These are phyloP conservation scores for Pediacus dermestoides DNA, from an alignment of 2,888 invertebrate genomes.

Conservation along the genomic window DNA sequence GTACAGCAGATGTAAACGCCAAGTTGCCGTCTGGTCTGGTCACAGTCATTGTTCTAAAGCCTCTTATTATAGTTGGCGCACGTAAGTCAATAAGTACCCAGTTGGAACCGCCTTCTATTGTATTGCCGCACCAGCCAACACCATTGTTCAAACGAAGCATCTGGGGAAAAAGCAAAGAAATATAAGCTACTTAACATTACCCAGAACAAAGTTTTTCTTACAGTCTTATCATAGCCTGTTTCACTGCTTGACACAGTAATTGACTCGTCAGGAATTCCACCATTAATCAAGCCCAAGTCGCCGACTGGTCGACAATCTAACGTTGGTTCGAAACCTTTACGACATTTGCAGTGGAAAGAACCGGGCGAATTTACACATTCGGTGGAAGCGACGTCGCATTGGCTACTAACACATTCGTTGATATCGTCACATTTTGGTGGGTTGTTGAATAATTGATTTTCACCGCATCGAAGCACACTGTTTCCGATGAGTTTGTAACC, in stretches of 20 bases:
- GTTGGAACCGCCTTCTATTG: slow-evolving; percentile 80
- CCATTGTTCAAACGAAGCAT: slow-evolving; percentile 80
- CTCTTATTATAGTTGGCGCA: slow-evolving; percentile 83
- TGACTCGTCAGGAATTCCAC: slow-evolving; percentile 86
- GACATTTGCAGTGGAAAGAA: slow-evolving; percentile 85
- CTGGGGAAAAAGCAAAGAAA: slow-evolving; percentile 46
- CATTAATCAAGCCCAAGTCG: slow-evolving; percentile 82
- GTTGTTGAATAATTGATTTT: slow-evolving; percentile 77
- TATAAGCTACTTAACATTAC: not conserved
- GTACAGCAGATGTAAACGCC: slow-evolving; percentile 86
- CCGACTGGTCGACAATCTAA: slow-evolving; percentile 87
- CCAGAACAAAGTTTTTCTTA: slow-evolving; percentile 46
- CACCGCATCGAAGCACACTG: slow-evolving; percentile 79
- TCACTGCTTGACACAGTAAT: slow-evolving; percentile 82
- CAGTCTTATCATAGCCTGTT: slow-evolving; percentile 76
- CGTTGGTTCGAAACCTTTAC: slow-evolving; percentile 76
- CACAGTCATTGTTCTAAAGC: slow-evolving; percentile 88
- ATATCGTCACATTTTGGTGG: slow-evolving; percentile 88
- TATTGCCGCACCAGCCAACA: slow-evolving; percentile 87
- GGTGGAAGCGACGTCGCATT: slow-evolving; percentile 86
- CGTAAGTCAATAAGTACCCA: slow-evolving; percentile 85
- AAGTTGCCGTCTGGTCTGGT: slow-evolving; percentile 75
- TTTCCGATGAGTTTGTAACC: slow-evolving; percentile 84
- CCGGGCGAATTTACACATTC: slow-evolving; percentile 87
- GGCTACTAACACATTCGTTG: slow-evolving; percentile 84